phyloP scores from a whole-genome alignment of 2,797 vertebrate species.

The Labeo calbasu region DNA sequence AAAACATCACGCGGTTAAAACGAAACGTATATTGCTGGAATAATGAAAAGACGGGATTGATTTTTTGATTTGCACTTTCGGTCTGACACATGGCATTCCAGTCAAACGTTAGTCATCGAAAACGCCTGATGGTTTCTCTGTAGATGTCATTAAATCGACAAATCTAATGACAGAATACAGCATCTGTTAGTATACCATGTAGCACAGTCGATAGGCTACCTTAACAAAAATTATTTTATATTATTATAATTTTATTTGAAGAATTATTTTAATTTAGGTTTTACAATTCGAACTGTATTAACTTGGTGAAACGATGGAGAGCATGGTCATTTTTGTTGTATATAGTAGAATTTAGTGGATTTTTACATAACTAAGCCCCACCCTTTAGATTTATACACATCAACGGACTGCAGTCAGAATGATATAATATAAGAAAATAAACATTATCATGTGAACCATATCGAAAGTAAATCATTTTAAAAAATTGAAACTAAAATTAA shows the following conservation, averaged over 20 bases:
- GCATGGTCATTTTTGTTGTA: neutral
- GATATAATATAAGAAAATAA: neutral
- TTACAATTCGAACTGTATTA: neutral
- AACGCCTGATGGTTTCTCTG: neutral
- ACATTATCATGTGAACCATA: neutral
- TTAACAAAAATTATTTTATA: neutral
- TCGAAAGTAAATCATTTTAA: neutral
- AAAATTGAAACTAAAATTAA: neutral
- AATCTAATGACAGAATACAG: neutral
- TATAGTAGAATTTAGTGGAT: neutral
- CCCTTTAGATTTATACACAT: neutral
- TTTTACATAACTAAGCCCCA: neutral
- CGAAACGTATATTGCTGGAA: slow-evolving; percentile 36
- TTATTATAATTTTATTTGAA: neutral
- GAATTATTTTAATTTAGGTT: neutral
- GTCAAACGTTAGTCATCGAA: slow-evolving; percentile 58
- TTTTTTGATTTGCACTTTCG: slow-evolving; percentile 63
- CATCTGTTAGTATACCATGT: neutral
- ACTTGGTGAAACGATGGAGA: neutral
- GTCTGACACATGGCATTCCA: slow-evolving; percentile 67
- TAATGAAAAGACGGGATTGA: slow-evolving; percentile 38
- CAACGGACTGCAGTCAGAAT: neutral
- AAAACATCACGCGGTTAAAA: slow-evolving; percentile 51
- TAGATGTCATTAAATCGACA: neutral
- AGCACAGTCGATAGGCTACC: neutral